A percentile compares a stretch with the other conserved stretches of the same genome.
Evolutionary conservation across 2,888 invertebrate species (phyloP).

Genomic region (Cataglyphis albicans): DNA sequence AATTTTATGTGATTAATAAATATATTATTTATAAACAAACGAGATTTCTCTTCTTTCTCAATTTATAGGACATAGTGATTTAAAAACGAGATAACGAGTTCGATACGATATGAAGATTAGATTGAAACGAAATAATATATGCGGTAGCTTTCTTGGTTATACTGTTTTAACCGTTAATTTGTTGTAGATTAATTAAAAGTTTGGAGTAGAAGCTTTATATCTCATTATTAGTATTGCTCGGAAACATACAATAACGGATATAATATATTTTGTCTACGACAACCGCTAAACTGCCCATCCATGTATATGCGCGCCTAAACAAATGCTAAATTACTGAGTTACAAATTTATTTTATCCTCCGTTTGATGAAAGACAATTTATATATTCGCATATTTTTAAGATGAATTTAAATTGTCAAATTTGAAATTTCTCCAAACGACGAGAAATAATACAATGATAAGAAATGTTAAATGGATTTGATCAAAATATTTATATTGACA

Average conservation of each 20-base stretch:
- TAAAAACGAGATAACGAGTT: conserved; percentile 56
- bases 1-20: background rate
- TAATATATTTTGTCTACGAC: conserved; percentile 76
- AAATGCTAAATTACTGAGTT: conserved; percentile 75
- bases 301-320: conserved; percentile 70
- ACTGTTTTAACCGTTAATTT: conserved; percentile 76
- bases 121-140: conserved; percentile 31
- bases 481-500: too few relatives aligned
- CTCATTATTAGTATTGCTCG: conserved; percentile 61
- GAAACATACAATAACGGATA: conserved; percentile 75
- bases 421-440: too few relatives aligned
- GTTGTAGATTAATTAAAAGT: conserved; percentile 81
- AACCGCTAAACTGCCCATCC: conserved; percentile 62
- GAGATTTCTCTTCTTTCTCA: background rate
- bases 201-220: conserved; percentile 58
- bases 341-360: conserved; percentile 74
- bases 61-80: background rate
- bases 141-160: conserved; percentile 49
- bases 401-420: too few relatives aligned
- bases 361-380: conserved; percentile 70
- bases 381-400: too few relatives aligned
- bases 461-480: too few relatives aligned
- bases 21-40: background rate
- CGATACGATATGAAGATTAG: conserved; percentile 62
- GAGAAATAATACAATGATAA: too few relatives aligned